Base-by-base conservation (phyloP, 2,113 vertebrate genomes). In the Nothocercus julius region DNA sequence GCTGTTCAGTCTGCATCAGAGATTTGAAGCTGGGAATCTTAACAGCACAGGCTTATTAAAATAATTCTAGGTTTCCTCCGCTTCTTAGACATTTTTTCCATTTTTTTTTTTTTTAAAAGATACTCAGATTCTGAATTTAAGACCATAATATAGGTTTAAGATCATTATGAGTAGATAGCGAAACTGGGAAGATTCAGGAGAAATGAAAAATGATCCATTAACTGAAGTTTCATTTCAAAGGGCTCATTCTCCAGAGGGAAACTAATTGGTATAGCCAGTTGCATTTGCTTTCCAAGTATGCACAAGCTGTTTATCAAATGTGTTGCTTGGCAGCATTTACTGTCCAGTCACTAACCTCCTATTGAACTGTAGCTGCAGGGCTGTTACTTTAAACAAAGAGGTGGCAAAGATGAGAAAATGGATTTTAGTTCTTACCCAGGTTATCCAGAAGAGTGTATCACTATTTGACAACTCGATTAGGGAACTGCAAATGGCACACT, bases 261-360 rank as follows among this genome's bases (percentile, higher is more conserved):
- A 11, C 51, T 7, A 10, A 32, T 44, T 61, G 58, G 66, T 75
- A 72, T 4, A 72, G 54, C 20, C 49, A 32, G n/a, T 0, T 30
- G 2, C 0, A 0, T 67, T 83, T 85, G 36, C 76, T 70, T 74
- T 89, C 89, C 82, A 63, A 73, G n/a, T 38, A n/a, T 0, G 0
- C 21, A 19, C 24, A 44, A 30, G 53, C 18, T 27, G 40, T 62
- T 63, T 75, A 76, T 45, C 61, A 58, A 59, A 64, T 0, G 0
- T 15, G 30, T 34, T 63, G 70, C 45, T 67, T 87, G 89, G 78
- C 75, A 53, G 12, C 6, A n/a, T 49, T 64, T 24, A 15, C 72
- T 40, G 13, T 5, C 13, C 7, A 40, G 30, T 17, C 49, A 73
- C 59, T 53, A 28, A 76, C 7, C 78, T 66, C 85, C 72, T 7